These are phyloP conservation scores for Habrosyne pyritoides DNA, from an alignment of 2,888 invertebrate genomes.

Conservation along the genomic window DNA sequence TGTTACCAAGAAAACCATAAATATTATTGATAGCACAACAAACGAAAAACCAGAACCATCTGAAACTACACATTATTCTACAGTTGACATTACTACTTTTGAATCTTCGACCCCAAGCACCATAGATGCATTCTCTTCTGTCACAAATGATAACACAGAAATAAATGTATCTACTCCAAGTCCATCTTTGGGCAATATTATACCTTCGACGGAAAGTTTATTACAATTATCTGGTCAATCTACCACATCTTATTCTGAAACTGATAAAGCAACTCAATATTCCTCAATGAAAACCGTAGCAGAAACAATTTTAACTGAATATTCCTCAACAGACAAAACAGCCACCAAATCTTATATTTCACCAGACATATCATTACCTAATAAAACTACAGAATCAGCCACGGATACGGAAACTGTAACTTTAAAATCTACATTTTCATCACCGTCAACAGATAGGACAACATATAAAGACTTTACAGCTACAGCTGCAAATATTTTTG, in stretches of 20 bases:
- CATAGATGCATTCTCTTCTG: neutral
- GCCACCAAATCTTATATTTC: neutral
- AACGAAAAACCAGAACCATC: neutral
- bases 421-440: neutral
- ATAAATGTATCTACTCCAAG: neutral
- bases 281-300: neutral
- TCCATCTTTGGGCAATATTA: no score
- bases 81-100: neutral
- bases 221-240: neutral
- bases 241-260: neutral
- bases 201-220: neutral
- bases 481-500: neutral
- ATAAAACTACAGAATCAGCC: neutral
- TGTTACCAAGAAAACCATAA: neutral
- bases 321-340: neutral
- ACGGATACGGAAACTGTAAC: neutral
- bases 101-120: no score
- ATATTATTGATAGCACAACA: neutral
- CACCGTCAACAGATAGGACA: neutral
- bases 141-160: neutral
- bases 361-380: neutral
- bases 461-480: neutral
- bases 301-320: neutral
- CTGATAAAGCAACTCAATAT: neutral
- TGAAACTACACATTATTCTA: neutral